Evolutionary conservation across 2,797 vertebrate species (phyloP).

Genomic region (Neosalanx taihuensis): DNA sequence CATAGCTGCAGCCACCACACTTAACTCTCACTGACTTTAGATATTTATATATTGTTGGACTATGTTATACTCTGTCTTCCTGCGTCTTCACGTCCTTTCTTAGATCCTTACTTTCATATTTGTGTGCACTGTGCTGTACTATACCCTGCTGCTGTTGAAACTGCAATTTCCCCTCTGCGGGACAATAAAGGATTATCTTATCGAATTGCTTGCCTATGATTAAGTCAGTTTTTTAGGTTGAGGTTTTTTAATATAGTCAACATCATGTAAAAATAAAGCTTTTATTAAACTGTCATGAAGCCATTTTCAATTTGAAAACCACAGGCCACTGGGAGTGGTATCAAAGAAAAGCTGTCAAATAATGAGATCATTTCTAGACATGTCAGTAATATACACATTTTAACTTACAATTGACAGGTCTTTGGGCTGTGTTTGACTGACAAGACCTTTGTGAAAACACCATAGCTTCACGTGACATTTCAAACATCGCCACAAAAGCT

Average conservation of each 20-base stretch:
- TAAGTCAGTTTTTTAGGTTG: too few relatives aligned
- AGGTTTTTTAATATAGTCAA: background rate
- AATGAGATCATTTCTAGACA: background rate
- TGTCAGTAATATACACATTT: slow-evolving; percentile 2
- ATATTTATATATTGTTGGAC: too few relatives aligned
- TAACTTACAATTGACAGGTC: slow-evolving; percentile 1
- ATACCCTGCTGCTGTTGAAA: too few relatives aligned
- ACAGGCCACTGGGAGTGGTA: background rate
- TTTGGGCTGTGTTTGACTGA: background rate
- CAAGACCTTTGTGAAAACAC: background rate
- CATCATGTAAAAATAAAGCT: slow-evolving; percentile 29
- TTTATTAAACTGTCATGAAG: slow-evolving; percentile 19
- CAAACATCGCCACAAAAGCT: slow-evolving; percentile 1
- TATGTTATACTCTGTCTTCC: too few relatives aligned
- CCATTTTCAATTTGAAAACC: slow-evolving; percentile 9
- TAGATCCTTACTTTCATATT: too few relatives aligned
- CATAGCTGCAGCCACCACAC: too few relatives aligned
- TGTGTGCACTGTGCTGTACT: too few relatives aligned
- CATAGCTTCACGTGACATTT: background rate
- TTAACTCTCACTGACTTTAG: too few relatives aligned
- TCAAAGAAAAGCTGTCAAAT: background rate
- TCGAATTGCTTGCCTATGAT: too few relatives aligned
- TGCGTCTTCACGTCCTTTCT: too few relatives aligned
- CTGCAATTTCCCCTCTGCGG: too few relatives aligned
- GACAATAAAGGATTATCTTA: too few relatives aligned